phyloP scores from a whole-genome alignment of 2,888 invertebrate species.

The Apoderus coryli region DNA sequence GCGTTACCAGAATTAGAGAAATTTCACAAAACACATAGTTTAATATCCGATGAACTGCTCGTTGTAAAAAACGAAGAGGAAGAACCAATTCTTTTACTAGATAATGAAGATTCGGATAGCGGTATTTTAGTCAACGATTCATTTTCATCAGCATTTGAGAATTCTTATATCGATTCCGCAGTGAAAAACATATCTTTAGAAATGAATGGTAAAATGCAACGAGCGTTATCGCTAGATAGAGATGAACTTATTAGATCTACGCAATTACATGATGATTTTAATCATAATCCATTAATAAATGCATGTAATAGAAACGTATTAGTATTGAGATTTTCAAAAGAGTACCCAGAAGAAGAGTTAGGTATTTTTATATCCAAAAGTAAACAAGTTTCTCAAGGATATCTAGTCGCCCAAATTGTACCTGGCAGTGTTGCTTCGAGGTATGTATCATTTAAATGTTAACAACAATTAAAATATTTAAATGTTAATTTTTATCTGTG shows the following conservation, averaged over 20 bases:
- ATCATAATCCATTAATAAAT: no score
- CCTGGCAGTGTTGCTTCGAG: slow-evolving; percentile 54
- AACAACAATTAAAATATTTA: no score
- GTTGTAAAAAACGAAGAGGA: slow-evolving; percentile 32
- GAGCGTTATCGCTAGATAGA: slow-evolving; percentile 40
- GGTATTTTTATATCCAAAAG: slow-evolving; percentile 60
- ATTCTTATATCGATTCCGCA: slow-evolving; percentile 4
- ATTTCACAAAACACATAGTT: slow-evolving; percentile 44
- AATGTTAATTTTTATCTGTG: no score
- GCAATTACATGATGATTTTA: not conserved
- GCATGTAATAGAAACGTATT: slow-evolving; percentile 19
- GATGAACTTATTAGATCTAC: slow-evolving; percentile 30
- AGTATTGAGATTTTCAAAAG: slow-evolving; percentile 37
- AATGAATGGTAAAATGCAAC: slow-evolving; percentile 29
- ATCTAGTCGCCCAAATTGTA: slow-evolving; percentile 55
- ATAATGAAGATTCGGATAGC: slow-evolving; percentile 58
- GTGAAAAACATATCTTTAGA: slow-evolving; percentile 20
- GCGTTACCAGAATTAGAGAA: slow-evolving; percentile 58
- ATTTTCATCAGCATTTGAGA: slow-evolving; percentile 36
- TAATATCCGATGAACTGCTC: slow-evolving; percentile 47
- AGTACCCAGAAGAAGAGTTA: slow-evolving; percentile 45
- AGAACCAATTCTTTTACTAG: slow-evolving; percentile 41
- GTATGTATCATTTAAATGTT: slow-evolving; percentile 31
- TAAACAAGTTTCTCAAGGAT: slow-evolving; percentile 45
- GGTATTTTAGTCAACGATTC: slow-evolving; percentile 63